Evolutionary conservation across 2,797 vertebrate species (phyloP).

Genomic region (Coreius guichenoti): DNA sequence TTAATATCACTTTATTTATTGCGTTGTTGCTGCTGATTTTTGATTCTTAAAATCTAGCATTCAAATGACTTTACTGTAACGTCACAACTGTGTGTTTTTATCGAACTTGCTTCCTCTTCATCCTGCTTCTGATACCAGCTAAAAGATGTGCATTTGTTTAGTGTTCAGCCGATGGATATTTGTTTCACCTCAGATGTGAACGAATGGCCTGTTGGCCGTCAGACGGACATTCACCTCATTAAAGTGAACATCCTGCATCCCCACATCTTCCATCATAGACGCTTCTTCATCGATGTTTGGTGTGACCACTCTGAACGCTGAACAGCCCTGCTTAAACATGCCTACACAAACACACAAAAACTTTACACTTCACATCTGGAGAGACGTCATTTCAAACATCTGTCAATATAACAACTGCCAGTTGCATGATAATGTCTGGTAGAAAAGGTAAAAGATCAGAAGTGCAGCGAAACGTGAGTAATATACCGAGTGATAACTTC

Average conservation of each 20-base stretch:
- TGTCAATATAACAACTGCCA: background rate
- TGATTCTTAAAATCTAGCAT: background rate
- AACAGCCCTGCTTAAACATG: slow-evolving; percentile 95
- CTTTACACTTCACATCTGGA: background rate
- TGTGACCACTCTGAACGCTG: slow-evolving; percentile 91
- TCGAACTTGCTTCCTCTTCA: background rate
- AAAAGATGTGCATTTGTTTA: background rate
- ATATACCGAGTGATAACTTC: background rate
- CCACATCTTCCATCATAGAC: slow-evolving; percentile 98
- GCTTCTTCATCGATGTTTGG: slow-evolving; percentile 97
- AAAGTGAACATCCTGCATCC: slow-evolving; percentile 99
- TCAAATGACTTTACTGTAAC: background rate
- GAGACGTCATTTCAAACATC: background rate
- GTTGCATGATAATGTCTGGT: background rate
- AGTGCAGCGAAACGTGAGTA: background rate
- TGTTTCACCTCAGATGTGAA: background rate
- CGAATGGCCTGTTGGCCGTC: background rate
- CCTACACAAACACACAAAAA: slow-evolving; percentile 73
- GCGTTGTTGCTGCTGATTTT: too few species aligned
- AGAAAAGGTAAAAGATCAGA: background rate
- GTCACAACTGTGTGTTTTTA: background rate
- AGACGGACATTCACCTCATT: slow-evolving; percentile 83
- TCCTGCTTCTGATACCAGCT: background rate
- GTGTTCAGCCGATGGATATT: background rate
- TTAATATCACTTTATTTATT: background rate